These are phyloP conservation scores for Campaea margaritaria DNA, from an alignment of 2,888 invertebrate species.

Conservation along the genomic window DNA sequence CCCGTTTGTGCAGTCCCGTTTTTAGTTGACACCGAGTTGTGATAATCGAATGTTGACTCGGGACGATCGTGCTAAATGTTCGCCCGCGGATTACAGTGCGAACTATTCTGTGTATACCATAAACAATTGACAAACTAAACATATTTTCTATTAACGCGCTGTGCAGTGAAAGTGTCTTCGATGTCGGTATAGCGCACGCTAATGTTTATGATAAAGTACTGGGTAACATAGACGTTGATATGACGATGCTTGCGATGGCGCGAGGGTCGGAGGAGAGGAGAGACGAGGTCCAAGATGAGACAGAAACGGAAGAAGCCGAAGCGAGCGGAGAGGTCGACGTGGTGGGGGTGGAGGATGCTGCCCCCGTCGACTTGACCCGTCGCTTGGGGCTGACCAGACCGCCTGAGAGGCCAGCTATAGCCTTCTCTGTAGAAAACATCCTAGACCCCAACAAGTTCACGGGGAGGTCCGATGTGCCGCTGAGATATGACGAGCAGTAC, in stretches of 20 bases:
- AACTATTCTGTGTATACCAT: conserved; percentile 29
- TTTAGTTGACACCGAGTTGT: conserved; percentile 62
- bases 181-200: conserved; percentile 20
- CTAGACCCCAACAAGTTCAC: conserved; percentile 96
- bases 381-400: conserved; percentile 85
- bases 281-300: conserved; percentile 64
- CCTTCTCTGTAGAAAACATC: conserved; percentile 96
- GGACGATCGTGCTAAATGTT: conserved; percentile 51
- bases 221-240: conserved; percentile 69
- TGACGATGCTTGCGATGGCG: conserved; percentile 84
- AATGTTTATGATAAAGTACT: conserved; percentile 38
- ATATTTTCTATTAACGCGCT: neutral
- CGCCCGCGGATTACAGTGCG: conserved; percentile 61
- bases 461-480: conserved; percentile 85
- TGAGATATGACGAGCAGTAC: conserved; percentile 86
- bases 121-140: conserved; percentile 9
- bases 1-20: conserved; percentile 61
- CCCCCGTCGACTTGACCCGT: conserved; percentile 78
- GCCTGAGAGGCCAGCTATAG: conserved; percentile 85
- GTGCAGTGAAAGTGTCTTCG: conserved; percentile 57
- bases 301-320: conserved; percentile 72
- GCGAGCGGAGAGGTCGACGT: conserved; percentile 76
- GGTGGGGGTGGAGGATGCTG: conserved; percentile 80
- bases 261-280: conserved; percentile 77
- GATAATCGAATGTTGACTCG: conserved; percentile 61